phyloP scores from a whole-genome alignment of 2,797 vertebrate species.

The Syngnathus rostellatus region DNA sequence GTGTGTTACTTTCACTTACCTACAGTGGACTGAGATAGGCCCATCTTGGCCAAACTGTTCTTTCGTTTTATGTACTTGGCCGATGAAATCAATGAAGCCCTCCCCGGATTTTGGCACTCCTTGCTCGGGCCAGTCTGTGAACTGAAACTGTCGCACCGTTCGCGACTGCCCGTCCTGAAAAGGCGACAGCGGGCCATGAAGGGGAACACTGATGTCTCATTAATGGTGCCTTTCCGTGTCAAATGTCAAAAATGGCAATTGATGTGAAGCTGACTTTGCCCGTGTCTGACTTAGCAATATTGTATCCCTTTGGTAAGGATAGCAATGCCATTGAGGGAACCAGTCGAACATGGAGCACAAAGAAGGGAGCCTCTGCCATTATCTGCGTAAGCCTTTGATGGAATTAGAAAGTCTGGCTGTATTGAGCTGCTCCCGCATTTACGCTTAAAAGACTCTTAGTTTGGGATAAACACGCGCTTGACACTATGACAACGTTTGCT shows the following conservation, averaged over 20 bases:
- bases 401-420: slow-evolving; percentile 66
- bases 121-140: slow-evolving; percentile 99
- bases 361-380: slow-evolving; percentile 48
- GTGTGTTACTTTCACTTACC: slow-evolving; percentile 65
- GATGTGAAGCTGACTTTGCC: not conserved
- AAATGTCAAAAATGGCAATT: slow-evolving; percentile 9
- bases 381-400: slow-evolving; percentile 67
- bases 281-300: not conserved
- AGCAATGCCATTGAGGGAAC: not conserved
- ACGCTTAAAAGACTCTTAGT: slow-evolving; percentile 31
- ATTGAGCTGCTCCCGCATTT: slow-evolving; percentile 45
- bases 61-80: slow-evolving; percentile 99
- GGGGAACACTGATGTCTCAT: not conserved
- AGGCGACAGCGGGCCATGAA: slow-evolving; percentile 9
- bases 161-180: slow-evolving; percentile 93
- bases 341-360: slow-evolving; percentile 45
- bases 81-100: slow-evolving; percentile 99
- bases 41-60: slow-evolving; percentile 99
- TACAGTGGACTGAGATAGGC: slow-evolving; percentile 98
- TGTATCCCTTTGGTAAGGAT: not conserved
- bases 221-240: not conserved
- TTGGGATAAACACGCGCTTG: not conserved
- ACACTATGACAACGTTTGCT: slow-evolving; percentile 44
- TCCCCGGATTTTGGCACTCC: slow-evolving; percentile 99
- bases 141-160: slow-evolving; percentile 98